These are phyloP conservation scores for Sarcophaga peregrina DNA, from an alignment of 1,140 invertebrate species.

Conservation along the genomic window DNA sequence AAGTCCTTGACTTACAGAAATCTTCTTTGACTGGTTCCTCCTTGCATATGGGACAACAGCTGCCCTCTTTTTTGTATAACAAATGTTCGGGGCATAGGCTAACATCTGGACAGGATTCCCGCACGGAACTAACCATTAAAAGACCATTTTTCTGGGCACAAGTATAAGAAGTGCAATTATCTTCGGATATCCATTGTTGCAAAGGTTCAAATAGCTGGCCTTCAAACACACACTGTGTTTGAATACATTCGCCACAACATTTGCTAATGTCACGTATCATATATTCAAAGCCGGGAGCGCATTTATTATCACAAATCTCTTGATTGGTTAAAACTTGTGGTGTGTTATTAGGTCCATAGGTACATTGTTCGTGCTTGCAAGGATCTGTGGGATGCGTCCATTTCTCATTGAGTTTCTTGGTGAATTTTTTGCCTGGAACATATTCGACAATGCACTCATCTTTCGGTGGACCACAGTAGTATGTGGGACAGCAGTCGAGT, in stretches of 20 bases:
- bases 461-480: constrained; percentile 77
- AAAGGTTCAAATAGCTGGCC: constrained; percentile 69
- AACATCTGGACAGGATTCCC: constrained; percentile 73
- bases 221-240: constrained; percentile 73
- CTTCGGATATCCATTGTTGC: constrained; percentile 72
- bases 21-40: constrained; percentile 62
- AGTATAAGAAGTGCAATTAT: constrained; percentile 73
- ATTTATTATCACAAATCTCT: constrained; percentile 70
- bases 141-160: constrained; percentile 55
- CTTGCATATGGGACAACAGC: constrained; percentile 77
- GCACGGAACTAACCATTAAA: constrained; percentile 69
- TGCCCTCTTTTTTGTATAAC: constrained; percentile 68
- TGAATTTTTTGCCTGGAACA: constrained; percentile 66
- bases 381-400: constrained; percentile 68
- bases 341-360: constrained; percentile 66
- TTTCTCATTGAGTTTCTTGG: constrained; percentile 68
- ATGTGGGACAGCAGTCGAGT: constrained; percentile 74
- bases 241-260: constrained; percentile 80
- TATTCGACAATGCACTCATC: constrained; percentile 75
- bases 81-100: constrained; percentile 70
- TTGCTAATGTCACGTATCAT: constrained; percentile 55
- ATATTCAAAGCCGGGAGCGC: constrained; percentile 72
- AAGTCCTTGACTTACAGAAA: constrained; percentile 58
- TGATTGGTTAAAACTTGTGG: constrained; percentile 68
- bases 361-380: constrained; percentile 73